Conservation (phyloP, 2,797 vertebrate species). For the Gadopsis marmoratus region DNA sequence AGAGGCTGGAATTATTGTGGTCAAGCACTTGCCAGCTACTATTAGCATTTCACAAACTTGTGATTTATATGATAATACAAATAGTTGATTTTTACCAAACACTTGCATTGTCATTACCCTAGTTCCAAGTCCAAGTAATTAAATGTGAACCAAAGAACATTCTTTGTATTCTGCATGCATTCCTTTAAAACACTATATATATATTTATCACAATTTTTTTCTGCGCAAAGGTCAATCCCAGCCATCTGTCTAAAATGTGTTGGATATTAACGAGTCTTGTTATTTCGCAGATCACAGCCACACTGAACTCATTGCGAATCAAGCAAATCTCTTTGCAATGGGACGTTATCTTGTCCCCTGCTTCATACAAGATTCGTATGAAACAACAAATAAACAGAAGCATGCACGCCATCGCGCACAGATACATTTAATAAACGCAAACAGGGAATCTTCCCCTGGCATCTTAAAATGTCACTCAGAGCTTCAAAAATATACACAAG, state of each 20-base stretch:
- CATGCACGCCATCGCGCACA: neutral
- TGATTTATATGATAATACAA: slow-evolving; percentile 7
- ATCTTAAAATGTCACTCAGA: neutral
- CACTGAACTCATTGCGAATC: neutral
- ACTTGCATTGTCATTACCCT: neutral
- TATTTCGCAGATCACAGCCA: neutral
- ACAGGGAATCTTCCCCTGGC: neutral
- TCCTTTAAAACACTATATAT: neutral
- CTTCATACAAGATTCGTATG: neutral
- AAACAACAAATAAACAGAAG: neutral
- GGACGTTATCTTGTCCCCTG: neutral
- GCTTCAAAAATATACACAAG: slow-evolving; percentile 3
- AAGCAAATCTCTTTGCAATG: neutral
- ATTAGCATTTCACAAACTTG: slow-evolving; percentile 19
- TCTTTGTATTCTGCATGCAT: neutral
- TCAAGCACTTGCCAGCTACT: slow-evolving; percentile 5
- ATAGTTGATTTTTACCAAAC: neutral
- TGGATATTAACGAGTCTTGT: too few relatives aligned
- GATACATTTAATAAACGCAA: slow-evolving; percentile 5
- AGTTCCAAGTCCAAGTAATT: neutral
- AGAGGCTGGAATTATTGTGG: slow-evolving; percentile 14
- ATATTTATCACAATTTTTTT: neutral
- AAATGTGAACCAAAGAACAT: neutral
- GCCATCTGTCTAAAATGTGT: neutral
- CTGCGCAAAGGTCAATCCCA: neutral